A percentile compares a stretch with the other conserved stretches of the same genome.
Conservation (phyloP, 1,140 invertebrate species). For the Drosophila lowei region DNA sequence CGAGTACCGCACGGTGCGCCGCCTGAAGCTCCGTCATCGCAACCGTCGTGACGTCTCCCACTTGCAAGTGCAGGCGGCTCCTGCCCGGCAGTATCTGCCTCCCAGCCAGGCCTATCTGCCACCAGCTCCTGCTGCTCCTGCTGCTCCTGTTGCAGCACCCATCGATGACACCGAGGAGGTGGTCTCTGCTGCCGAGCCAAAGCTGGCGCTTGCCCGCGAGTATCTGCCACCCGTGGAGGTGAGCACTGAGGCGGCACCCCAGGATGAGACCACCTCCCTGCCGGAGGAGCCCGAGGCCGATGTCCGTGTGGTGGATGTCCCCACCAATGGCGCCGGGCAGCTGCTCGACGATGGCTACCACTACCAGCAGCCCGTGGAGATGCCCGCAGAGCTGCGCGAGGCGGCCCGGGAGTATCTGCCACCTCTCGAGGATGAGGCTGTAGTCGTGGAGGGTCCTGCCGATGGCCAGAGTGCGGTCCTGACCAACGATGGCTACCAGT, state of each 20-base stretch:
- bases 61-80: constrained; percentile 19
- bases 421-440: constrained; percentile 32
- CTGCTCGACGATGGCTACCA: constrained; percentile 70
- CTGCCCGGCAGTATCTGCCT: constrained; percentile 55
- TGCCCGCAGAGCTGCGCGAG: constrained; percentile 56
- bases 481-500: constrained; percentile 75
- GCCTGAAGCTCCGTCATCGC: constrained; percentile 67
- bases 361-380: constrained; percentile 65
- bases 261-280: constrained; percentile 7
- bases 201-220: constrained; percentile 61
- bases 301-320: constrained; percentile 61
- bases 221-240: constrained; percentile 66
- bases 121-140: constrained; percentile 35
- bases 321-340: constrained; percentile 34
- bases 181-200: constrained; percentile 58
- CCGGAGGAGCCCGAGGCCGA: constrained; percentile 25
- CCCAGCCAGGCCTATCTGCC: constrained; percentile 66
- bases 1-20: constrained; percentile 72
- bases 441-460: constrained; percentile 60
- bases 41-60: constrained; percentile 74
- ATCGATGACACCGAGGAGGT: constrained; percentile 66
- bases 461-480: constrained; percentile 63
- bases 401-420: constrained; percentile 64
- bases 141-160: constrained; percentile 15
- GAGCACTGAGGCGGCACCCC: constrained; percentile 47